Evolutionary conservation across 2,113 vertebrate species (phyloP).

Genomic region (Copsychus sechellarum): DNA sequence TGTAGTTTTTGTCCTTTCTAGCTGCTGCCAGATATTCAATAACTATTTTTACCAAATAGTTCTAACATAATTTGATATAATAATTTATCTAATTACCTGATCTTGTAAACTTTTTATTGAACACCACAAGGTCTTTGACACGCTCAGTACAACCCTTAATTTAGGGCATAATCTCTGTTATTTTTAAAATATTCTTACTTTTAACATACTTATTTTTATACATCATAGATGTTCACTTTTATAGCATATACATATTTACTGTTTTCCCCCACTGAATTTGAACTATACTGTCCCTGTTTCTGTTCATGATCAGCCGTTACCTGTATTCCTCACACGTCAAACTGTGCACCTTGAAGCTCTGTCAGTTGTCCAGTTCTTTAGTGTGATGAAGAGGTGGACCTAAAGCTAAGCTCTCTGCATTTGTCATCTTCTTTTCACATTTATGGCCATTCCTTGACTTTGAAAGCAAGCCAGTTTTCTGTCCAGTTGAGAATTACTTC

Average conservation of each 20-base stretch:
- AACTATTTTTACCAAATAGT: neutral
- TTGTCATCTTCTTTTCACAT: neutral
- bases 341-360: neutral
- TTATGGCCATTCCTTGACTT: neutral
- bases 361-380: neutral
- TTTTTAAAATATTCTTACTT: neutral
- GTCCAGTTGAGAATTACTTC: neutral
- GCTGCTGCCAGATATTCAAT: neutral
- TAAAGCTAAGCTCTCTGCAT: neutral
- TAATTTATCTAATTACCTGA: neutral
- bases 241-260: neutral
- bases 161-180: neutral
- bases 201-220: neutral
- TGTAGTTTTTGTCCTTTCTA: neutral
- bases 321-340: neutral
- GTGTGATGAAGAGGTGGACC: neutral
- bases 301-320: neutral
- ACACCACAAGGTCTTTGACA: neutral
- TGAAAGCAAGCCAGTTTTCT: neutral
- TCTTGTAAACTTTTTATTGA: neutral
- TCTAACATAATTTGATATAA: neutral
- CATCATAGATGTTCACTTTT: neutral
- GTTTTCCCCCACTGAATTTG: neutral
- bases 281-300: neutral
- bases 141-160: neutral